Percentiles rank a stretch among this genome's conserved stretches.
Evolutionary conservation across 2,888 invertebrate species (phyloP).

Genomic region (Mylabris sibirica): DNA sequence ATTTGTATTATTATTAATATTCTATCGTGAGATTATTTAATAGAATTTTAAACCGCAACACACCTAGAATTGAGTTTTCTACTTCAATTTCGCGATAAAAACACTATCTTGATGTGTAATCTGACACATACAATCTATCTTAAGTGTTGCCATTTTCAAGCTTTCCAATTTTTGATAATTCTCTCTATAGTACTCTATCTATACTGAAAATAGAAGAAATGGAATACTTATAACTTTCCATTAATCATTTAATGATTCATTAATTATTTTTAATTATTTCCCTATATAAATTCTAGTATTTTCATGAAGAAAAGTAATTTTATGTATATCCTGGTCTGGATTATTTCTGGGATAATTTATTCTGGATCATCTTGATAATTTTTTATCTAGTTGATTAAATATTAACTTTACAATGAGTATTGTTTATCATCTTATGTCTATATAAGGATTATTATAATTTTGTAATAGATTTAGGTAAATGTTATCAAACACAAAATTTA

Average conservation of each 20-base stretch:
- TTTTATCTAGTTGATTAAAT: not conserved
- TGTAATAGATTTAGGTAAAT: conserved; percentile 7
- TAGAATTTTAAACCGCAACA: not conserved
- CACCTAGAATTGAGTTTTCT: not conserved
- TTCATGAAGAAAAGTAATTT: no score
- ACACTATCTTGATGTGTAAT: not conserved
- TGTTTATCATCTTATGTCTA: conserved; percentile 3
- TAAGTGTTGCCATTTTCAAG: not conserved
- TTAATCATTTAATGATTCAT: no score
- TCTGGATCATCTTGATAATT: not conserved
- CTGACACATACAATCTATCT: not conserved
- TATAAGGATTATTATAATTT: conserved; percentile 8
- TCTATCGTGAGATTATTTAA: not conserved
- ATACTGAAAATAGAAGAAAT: no score
- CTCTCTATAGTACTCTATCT: no score
- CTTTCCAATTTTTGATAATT: not conserved
- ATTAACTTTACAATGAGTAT: not conserved
- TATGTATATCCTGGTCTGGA: no score
- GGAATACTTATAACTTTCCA: no score
- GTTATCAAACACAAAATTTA: not conserved
- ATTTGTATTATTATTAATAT: no score
- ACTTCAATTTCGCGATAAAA: not conserved
- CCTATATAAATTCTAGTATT: no score
- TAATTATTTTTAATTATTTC: no score
- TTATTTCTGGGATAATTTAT: not conserved